Conservation (phyloP, 2,113 vertebrate genomes). For the Ptilorrhoa leucosticta region DNA sequence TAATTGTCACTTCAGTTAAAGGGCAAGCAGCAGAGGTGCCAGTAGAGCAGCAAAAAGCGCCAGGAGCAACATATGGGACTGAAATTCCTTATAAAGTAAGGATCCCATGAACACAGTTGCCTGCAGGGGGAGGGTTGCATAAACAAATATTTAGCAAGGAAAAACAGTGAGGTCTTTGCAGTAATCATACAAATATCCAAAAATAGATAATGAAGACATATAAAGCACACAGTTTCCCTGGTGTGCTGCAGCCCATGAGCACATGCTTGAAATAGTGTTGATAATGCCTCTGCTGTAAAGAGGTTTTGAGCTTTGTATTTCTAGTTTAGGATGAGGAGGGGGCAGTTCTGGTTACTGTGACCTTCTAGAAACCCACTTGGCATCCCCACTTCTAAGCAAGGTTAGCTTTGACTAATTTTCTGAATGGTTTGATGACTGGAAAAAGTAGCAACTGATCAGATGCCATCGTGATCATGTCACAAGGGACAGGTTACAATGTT, state of each 20-base stretch:
- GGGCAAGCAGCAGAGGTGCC: slow-evolving; percentile 39
- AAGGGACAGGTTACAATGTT: slow-evolving; percentile 22
- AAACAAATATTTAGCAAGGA: slow-evolving; percentile 48
- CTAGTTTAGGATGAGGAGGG: not conserved
- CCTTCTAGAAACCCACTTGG: not conserved
- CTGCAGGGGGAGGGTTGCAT: slow-evolving; percentile 16
- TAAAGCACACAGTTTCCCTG: not conserved
- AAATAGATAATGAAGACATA: slow-evolving; percentile 29
- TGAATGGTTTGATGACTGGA: slow-evolving; percentile 32
- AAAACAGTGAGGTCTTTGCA: slow-evolving; percentile 38
- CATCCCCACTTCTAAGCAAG: not conserved
- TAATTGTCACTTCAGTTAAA: slow-evolving; percentile 53
- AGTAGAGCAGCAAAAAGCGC: slow-evolving; percentile 38
- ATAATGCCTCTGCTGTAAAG: not conserved
- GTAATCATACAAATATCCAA: slow-evolving; percentile 31
- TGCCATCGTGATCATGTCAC: not conserved
- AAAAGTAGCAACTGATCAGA: slow-evolving; percentile 2
- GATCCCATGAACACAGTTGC: slow-evolving; percentile 39
- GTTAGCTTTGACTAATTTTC: slow-evolving; percentile 13
- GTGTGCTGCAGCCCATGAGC: not conserved
- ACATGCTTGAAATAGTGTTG: not conserved
- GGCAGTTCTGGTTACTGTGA: not conserved
- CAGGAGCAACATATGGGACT: slow-evolving; percentile 43
- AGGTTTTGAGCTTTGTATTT: not conserved
- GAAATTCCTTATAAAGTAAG: slow-evolving; percentile 57